A percentile compares a stretch with the other conserved stretches of the same genome.
These are phyloP conservation scores for Marcusenius ussheri DNA, from an alignment of 2,113 vertebrate genomes.

Conservation along the genomic window DNA sequence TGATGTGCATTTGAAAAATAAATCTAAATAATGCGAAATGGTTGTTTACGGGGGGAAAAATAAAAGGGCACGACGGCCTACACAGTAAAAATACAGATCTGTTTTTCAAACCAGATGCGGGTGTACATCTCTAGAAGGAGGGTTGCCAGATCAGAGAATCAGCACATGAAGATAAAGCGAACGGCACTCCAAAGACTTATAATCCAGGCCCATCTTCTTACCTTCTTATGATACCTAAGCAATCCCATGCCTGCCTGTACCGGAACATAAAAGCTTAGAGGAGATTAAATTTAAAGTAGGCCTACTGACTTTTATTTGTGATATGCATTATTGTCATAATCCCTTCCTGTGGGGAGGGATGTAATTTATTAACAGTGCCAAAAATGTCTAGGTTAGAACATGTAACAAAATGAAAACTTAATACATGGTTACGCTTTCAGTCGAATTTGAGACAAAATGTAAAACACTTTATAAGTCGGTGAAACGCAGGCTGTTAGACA, in stretches of 20 bases:
- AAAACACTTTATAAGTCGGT: neutral
- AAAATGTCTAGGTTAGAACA: neutral
- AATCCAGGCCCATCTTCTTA: neutral
- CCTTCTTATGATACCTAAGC: neutral
- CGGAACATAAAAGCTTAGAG: neutral
- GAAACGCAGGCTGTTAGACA: neutral
- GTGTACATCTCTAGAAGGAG: neutral
- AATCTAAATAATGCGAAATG: neutral
- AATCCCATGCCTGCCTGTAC: neutral
- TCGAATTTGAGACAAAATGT: neutral
- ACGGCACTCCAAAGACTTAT: neutral
- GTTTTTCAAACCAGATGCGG: neutral
- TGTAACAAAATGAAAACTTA: neutral
- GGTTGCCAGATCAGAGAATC: neutral
- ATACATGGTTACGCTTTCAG: neutral
- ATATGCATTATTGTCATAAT: neutral
- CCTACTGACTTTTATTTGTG: neutral
- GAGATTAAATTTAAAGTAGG: neutral
- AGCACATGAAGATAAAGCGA: neutral
- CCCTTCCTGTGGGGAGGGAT: slow-evolving; percentile 1
- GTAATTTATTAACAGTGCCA: neutral
- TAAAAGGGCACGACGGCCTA: neutral
- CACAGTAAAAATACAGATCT: neutral
- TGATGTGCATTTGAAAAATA: neutral
- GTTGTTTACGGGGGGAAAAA: neutral